Evolutionary conservation across 2,888 invertebrate genomes (phyloP).

Genomic region (Microplitis deprimator): DNA sequence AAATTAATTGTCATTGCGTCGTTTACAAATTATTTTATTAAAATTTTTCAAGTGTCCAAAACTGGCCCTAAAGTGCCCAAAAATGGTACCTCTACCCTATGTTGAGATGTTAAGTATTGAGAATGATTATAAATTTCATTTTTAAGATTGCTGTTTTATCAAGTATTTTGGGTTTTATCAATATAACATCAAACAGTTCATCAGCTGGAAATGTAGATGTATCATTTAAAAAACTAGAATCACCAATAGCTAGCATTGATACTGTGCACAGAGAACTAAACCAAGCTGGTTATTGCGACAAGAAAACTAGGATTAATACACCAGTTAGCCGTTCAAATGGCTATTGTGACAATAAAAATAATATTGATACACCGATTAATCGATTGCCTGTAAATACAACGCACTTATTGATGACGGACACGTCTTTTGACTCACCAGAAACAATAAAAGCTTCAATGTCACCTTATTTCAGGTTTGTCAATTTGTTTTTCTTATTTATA

Average conservation of each 20-base stretch:
- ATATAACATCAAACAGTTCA: slow-evolving; percentile 53
- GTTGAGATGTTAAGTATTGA: background rate
- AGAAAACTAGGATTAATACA: background rate
- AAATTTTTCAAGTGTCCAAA: too few species aligned
- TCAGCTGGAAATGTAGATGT: slow-evolving; percentile 49
- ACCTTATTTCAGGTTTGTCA: slow-evolving; percentile 25
- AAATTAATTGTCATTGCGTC: too few species aligned
- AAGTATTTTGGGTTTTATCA: slow-evolving; percentile 58
- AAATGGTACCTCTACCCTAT: too few species aligned
- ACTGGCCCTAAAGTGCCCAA: too few species aligned
- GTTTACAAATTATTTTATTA: too few species aligned
- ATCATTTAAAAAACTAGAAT: slow-evolving; percentile 65
- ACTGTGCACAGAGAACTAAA: slow-evolving; percentile 28
- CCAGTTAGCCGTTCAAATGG: background rate
- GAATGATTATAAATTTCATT: background rate
- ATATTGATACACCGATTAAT: slow-evolving; percentile 15
- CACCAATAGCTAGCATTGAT: slow-evolving; percentile 42
- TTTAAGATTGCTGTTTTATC: slow-evolving; percentile 57
- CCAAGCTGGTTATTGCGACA: slow-evolving; percentile 22
- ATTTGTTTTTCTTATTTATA: background rate
- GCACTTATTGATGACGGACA: slow-evolving; percentile 46
- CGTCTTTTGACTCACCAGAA: slow-evolving; percentile 50
- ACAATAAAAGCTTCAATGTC: slow-evolving; percentile 47
- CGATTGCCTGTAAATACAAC: slow-evolving; percentile 56
- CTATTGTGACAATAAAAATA: background rate